These are phyloP conservation scores for Argyrosomus japonicus DNA, from an alignment of 2,113 vertebrate species.

Conservation along the genomic window DNA sequence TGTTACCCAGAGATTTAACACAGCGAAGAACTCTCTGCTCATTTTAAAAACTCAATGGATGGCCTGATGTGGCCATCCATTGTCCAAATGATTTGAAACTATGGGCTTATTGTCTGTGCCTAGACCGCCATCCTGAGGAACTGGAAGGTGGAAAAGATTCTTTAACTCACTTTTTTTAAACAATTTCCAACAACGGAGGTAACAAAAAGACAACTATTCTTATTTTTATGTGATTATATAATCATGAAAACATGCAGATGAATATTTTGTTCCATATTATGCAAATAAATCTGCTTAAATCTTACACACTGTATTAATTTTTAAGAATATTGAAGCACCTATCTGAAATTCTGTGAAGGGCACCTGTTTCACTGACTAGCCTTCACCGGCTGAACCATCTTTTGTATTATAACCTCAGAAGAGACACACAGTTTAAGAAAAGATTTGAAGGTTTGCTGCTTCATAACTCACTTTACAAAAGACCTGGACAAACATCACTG, in stretches of 20 bases:
- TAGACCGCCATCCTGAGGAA: neutral
- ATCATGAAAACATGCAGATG: no score
- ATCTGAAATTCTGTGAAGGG: neutral
- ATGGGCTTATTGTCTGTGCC: neutral
- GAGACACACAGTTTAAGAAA: neutral
- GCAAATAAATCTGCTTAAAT: no score
- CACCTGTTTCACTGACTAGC: neutral
- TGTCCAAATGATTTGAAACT: slow-evolving; percentile 13
- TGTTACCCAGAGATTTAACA: slow-evolving; percentile 35
- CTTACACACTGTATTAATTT: no score
- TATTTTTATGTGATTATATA: no score
- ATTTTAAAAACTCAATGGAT: slow-evolving; percentile 10
- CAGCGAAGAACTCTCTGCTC: slow-evolving; percentile 28
- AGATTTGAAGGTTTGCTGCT: neutral
- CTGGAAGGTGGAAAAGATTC: neutral
- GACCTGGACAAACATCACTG: neutral
- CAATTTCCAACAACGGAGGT: no score
- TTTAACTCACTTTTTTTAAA: neutral
- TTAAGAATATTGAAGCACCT: no score
- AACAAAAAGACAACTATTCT: no score
- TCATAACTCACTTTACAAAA: neutral
- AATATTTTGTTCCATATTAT: no score
- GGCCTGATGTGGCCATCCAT: neutral
- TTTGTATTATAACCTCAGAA: neutral
- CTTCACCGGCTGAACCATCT: neutral